Base-by-base conservation (phyloP, 2,797 vertebrate genomes). In the Halcyon leucocephala region DNA sequence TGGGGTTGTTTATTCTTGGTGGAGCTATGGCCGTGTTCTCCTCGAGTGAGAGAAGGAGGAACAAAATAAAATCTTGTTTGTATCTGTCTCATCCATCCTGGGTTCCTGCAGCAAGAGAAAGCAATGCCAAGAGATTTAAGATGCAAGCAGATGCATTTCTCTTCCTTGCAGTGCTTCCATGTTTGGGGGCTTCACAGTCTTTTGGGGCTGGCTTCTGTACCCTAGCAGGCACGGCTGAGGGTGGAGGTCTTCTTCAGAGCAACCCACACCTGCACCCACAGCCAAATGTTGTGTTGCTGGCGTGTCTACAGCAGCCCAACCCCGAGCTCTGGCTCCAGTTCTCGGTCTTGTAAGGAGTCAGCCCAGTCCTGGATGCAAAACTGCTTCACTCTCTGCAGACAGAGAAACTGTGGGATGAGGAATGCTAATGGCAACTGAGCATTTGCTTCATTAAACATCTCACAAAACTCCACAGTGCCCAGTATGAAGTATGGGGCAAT, bases 1-100 rank as follows among this genome's bases (percentile, higher is more conserved):
- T 81, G 61, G 94, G 96, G 74, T 90, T 98, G 97, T 98, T 98
- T 98, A 97, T 97, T 96, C 95, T 97, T 62, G 9, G 65, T 82
- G 83, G 95, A 97, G 78, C 96, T 98, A 95, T 77, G 91, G 84
- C 90, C 91, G 28, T 95, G 96, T 90, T 97, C 93, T 95, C 69
- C 70, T 95, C 8, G 28, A 96, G 87, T 89, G 93, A 97, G 72
- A 31, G 64, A 96, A 96, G 95, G 82, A 95, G 24, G 83, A 96
- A 20, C 64, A 90, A 97, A 97, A 95, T 71, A 94, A 91, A 95
- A 86, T 79, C 84, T 90, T 93, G 88, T 94, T 93, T 96, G 93
- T 89, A 65, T 82, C 67, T 84, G 14, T 83, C 84, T 58, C 54
- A 26, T 94, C 88, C 94, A 51, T 39, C 58, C 57, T 21, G 49